A percentile compares a stretch with the other conserved stretches of the same genome.
Evolutionary conservation across 1,140 invertebrate species (phyloP).

Genomic region (Cydia amplana): DNA sequence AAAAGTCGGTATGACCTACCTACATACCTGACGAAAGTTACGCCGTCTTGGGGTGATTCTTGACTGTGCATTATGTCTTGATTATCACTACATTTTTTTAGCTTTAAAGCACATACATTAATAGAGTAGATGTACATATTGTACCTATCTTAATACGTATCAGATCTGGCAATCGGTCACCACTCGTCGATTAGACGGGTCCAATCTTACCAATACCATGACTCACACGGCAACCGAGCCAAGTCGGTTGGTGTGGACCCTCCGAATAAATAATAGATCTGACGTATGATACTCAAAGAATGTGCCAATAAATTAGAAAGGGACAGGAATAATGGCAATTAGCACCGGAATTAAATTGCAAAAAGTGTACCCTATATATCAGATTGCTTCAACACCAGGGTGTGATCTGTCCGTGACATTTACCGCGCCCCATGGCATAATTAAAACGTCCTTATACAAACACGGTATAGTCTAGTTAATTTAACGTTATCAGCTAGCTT

Average conservation of each 20-base stretch:
- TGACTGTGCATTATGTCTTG: no score
- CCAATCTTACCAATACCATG: background rate
- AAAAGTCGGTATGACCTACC: no score
- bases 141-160: no score
- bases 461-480: slow-evolving; percentile 24
- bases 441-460: slow-evolving; percentile 12
- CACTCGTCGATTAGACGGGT: background rate
- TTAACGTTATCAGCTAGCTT: slow-evolving; percentile 23
- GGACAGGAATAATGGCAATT: background rate
- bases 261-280: slow-evolving; percentile 1
- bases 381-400: slow-evolving; percentile 5
- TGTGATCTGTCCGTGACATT: slow-evolving; percentile 29
- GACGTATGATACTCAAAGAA: slow-evolving; percentile 2
- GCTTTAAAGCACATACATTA: no score
- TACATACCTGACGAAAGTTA: no score
- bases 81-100: no score
- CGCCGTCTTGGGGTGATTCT: no score
- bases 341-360: slow-evolving; percentile 18
- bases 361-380: slow-evolving; percentile 7
- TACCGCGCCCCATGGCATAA: slow-evolving; percentile 17
- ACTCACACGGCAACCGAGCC: background rate
- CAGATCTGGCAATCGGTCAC: no score
- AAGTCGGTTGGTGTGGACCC: slow-evolving; percentile 9
- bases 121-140: no score
- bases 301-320: slow-evolving; percentile 13